Evolutionary conservation across 2,888 invertebrate species (phyloP).

Genomic region (Drosophila leonis): DNA sequence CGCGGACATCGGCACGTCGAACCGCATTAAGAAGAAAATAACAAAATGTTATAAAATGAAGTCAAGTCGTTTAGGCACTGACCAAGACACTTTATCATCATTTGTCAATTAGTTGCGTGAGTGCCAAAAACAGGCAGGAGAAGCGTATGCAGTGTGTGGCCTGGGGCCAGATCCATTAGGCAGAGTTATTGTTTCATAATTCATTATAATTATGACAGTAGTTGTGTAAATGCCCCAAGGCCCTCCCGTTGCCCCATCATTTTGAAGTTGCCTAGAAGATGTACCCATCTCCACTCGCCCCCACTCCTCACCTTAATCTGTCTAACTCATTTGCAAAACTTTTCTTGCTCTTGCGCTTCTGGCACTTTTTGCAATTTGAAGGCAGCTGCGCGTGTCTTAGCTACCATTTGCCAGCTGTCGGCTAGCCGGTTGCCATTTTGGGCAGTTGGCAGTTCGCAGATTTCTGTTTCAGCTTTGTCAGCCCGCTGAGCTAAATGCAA

Average conservation of each 20-base stretch:
- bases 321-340: slow-evolving; percentile 58
- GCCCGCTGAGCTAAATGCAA: slow-evolving; percentile 46
- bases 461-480: slow-evolving; percentile 27
- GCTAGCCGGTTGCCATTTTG: slow-evolving; percentile 2
- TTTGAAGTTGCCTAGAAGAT: slow-evolving; percentile 49
- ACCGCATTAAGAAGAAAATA: slow-evolving; percentile 32
- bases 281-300: slow-evolving; percentile 5
- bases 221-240: slow-evolving; percentile 58
- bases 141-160: slow-evolving; percentile 15
- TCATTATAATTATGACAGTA: slow-evolving; percentile 74
- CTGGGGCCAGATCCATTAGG: slow-evolving; percentile 61
- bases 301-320: slow-evolving; percentile 4
- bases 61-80: slow-evolving; percentile 39
- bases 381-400: slow-evolving; percentile 47
- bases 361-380: slow-evolving; percentile 65
- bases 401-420: slow-evolving; percentile 29
- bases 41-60: slow-evolving; percentile 54
- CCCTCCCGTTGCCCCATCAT: slow-evolving; percentile 40
- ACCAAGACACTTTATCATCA: slow-evolving; percentile 76
- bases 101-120: slow-evolving; percentile 77
- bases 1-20: slow-evolving; percentile 30
- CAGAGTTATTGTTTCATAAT: slow-evolving; percentile 64
- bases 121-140: slow-evolving; percentile 23
- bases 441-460: slow-evolving; percentile 12
- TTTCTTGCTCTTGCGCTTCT: slow-evolving; percentile 42